A percentile compares a stretch with the other conserved stretches of the same genome.
phyloP scores from a whole-genome alignment of 2,797 vertebrate species.

The Rousettus madagascariensis region DNA sequence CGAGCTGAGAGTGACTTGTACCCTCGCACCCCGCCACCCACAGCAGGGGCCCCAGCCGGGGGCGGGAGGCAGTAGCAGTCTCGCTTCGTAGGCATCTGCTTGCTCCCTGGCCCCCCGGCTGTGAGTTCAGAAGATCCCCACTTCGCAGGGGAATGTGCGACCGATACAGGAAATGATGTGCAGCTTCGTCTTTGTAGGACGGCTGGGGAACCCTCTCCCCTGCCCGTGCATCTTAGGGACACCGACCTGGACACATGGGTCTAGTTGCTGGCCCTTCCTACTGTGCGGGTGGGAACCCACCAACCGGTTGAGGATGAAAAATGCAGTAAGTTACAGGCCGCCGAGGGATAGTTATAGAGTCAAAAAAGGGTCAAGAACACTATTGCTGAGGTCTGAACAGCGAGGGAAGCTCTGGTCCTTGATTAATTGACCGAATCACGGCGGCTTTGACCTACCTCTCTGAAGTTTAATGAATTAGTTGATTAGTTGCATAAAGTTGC shows the following conservation, averaged over 20 bases:
- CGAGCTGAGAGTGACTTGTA: not conserved
- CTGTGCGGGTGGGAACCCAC: slow-evolving; percentile 39
- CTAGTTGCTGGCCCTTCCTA: not conserved
- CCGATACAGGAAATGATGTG: not conserved
- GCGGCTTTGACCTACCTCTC: slow-evolving; percentile 76
- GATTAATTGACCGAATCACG: slow-evolving; percentile 81
- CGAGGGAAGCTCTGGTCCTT: slow-evolving; percentile 61
- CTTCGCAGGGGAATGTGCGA: not conserved
- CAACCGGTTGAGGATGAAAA: slow-evolving; percentile 71
- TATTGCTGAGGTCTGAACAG: slow-evolving; percentile 62
- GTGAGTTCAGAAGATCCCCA: not conserved
- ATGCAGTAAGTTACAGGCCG: slow-evolving; percentile 68
- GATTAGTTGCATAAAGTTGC: slow-evolving; percentile 75
- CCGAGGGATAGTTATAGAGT: slow-evolving; percentile 68
- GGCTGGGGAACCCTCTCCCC: not conserved
- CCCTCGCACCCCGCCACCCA: rapidly evolving
- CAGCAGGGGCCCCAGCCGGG: not conserved
- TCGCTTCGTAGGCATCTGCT: not conserved
- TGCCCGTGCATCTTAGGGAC: not conserved
- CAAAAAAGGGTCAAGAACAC: slow-evolving; percentile 79
- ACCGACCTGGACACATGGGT: not conserved
- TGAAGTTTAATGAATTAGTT: slow-evolving; percentile 79
- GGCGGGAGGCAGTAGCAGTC: not conserved
- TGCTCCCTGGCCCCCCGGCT: not conserved
- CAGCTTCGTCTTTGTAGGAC: rapidly evolving